These are phyloP conservation scores for Zonotrichia leucophrys DNA, from an alignment of 2,113 vertebrate genomes.

Conservation along the genomic window DNA sequence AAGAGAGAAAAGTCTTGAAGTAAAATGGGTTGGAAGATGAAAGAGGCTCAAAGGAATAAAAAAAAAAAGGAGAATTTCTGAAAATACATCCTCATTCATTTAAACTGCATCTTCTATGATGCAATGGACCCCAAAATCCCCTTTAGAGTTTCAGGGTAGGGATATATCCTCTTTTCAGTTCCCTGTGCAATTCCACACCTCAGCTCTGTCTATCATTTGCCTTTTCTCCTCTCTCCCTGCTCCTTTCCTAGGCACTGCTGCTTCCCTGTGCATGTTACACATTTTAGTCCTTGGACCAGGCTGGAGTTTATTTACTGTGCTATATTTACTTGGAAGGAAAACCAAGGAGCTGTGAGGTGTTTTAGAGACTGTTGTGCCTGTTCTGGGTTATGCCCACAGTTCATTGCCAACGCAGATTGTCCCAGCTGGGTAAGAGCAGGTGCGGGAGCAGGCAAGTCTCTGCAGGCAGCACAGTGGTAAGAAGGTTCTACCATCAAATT, in stretches of 20 bases:
- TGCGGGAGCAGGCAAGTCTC: not conserved
- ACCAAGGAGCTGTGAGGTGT: not conserved
- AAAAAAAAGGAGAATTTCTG: not conserved
- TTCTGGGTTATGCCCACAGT: not conserved
- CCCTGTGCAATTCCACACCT: not conserved
- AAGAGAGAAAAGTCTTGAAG: not conserved
- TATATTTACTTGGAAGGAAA: not conserved
- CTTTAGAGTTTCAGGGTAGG: not conserved
- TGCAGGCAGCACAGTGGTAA: not conserved
- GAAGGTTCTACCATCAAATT: not conserved
- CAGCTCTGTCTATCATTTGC: not conserved
- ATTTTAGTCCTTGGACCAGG: not conserved
- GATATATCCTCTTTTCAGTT: not conserved
- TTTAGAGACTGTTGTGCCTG: not conserved
- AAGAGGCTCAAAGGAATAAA: not conserved
- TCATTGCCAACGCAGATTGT: fast-evolving
- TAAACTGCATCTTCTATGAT: not conserved
- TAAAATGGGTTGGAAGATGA: not conserved
- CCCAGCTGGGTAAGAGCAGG: not conserved
- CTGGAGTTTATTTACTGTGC: not conserved
- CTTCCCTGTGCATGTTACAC: not conserved
- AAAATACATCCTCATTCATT: not conserved
- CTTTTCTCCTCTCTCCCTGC: not conserved
- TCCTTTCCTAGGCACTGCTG: not conserved
- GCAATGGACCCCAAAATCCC: not conserved